Percentiles rank a stretch among this genome's conserved stretches.
Evolutionary conservation across 1,140 invertebrate species (phyloP).

Genomic region (Drosophila ohnishii): DNA sequence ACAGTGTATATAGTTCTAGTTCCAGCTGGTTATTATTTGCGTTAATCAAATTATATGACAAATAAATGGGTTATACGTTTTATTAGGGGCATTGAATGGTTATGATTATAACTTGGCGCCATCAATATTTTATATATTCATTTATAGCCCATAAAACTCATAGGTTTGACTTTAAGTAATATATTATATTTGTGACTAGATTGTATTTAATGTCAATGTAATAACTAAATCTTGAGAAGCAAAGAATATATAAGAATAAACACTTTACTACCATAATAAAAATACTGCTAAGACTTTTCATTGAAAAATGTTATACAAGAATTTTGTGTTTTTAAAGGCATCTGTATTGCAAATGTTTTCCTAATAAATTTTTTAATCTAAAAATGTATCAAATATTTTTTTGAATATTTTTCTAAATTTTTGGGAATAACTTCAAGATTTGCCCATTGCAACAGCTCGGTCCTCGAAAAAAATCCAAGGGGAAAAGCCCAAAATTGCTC

Average conservation of each 20-base stretch:
- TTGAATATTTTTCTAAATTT: not conserved
- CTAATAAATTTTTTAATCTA: not conserved
- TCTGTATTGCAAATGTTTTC: not conserved
- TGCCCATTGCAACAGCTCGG: slow-evolving; percentile 52
- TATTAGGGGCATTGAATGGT: slow-evolving; percentile 17
- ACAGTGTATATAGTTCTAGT: not conserved
- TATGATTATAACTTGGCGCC: slow-evolving; percentile 6
- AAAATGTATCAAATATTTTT: fast-evolving
- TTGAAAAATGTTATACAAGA: not conserved
- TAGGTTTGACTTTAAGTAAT: not conserved
- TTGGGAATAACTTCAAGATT: not conserved
- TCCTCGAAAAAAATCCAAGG: slow-evolving; percentile 10
- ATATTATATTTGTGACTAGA: not conserved
- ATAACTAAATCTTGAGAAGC: not conserved
- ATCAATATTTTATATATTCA: not conserved
- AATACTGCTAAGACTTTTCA: not conserved
- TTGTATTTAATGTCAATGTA: not conserved
- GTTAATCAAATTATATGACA: slow-evolving; percentile 11
- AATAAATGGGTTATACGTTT: slow-evolving; percentile 12
- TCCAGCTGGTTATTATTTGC: not conserved
- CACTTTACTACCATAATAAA: no score
- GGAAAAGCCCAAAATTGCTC: slow-evolving; percentile 55
- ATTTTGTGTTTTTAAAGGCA: not conserved
- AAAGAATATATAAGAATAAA: not conserved
- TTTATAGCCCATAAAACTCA: not conserved